Percentiles rank a stretch among this genome's conserved stretches.
These are phyloP conservation scores for Drepana arcuata DNA, from an alignment of 1,140 invertebrate genomes.

Conservation along the genomic window DNA sequence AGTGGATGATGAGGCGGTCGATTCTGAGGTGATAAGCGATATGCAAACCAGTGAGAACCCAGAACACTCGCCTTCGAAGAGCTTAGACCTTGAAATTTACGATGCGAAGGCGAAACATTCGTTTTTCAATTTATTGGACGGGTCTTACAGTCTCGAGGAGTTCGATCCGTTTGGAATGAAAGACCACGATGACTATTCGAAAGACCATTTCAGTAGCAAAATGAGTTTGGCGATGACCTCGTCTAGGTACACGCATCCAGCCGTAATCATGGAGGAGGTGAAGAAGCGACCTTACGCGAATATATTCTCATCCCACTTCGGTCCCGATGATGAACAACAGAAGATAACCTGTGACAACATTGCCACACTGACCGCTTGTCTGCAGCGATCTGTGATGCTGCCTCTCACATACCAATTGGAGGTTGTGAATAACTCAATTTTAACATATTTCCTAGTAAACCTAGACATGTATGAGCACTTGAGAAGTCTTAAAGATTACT, in stretches of 20 bases:
- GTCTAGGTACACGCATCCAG: slow-evolving; percentile 55
- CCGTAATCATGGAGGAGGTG: slow-evolving; percentile 49
- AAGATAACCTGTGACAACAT: slow-evolving; percentile 57
- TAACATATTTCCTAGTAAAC: slow-evolving; percentile 79
- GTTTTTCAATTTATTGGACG: slow-evolving; percentile 53
- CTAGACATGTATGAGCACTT: slow-evolving; percentile 79
- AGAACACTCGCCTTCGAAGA: slow-evolving; percentile 38
- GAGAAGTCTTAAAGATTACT: slow-evolving; percentile 79
- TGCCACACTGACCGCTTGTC: slow-evolving; percentile 74
- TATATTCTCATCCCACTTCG: slow-evolving; percentile 47
- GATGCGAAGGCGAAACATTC: slow-evolving; percentile 22
- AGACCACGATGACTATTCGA: slow-evolving; percentile 30
- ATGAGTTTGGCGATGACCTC: slow-evolving; percentile 26
- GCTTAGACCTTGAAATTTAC: slow-evolving; percentile 10
- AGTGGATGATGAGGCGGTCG: slow-evolving; percentile 44
- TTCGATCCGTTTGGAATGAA: slow-evolving; percentile 66
- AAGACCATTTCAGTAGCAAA: slow-evolving; percentile 42
- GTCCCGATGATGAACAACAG: slow-evolving; percentile 30
- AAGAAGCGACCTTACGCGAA: slow-evolving; percentile 55
- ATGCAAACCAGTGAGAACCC: slow-evolving; percentile 20
- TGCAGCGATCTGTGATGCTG: slow-evolving; percentile 78
- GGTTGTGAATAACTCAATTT: slow-evolving; percentile 79
- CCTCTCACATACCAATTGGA: slow-evolving; percentile 78
- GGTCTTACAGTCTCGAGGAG: slow-evolving; percentile 49
- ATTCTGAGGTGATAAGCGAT: slow-evolving; percentile 26